Conservation (phyloP, 2,888 invertebrate species). For the Pyrgus malvae region DNA sequence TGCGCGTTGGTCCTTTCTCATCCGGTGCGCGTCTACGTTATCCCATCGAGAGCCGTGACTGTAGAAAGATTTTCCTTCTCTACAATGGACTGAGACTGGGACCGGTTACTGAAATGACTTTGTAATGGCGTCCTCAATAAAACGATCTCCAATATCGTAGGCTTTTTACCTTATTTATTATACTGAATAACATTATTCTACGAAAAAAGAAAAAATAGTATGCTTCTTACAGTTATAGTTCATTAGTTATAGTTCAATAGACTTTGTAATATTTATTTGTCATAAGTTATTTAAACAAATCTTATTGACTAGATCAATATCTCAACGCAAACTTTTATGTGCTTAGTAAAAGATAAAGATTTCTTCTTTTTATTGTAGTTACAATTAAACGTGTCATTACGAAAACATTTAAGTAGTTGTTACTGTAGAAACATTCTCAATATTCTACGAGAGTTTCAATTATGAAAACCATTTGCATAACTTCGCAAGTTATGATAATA, state of each 20-base stretch:
- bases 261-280: neutral
- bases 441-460: neutral
- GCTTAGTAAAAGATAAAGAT: too few relatives aligned
- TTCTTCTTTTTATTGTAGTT: neutral
- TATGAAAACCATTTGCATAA: slow-evolving; percentile 3
- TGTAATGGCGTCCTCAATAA: slow-evolving; percentile 76
- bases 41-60: slow-evolving; percentile 82
- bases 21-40: slow-evolving; percentile 63
- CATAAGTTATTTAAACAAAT: neutral
- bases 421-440: neutral
- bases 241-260: neutral
- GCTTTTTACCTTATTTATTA: slow-evolving; percentile 68
- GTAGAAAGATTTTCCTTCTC: slow-evolving; percentile 81
- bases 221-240: too few relatives aligned
- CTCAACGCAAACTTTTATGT: too few relatives aligned
- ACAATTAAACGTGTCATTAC: neutral
- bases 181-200: slow-evolving; percentile 35
- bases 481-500: neutral
- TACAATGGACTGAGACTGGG: slow-evolving; percentile 77
- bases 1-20: slow-evolving; percentile 55
- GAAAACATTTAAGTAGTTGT: neutral
- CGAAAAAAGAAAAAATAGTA: too few relatives aligned
- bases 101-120: slow-evolving; percentile 74
- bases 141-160: slow-evolving; percentile 64
- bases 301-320: too few relatives aligned